Percentiles rank a stretch among this genome's conserved stretches.
Conservation (phyloP, 2,888 invertebrate species). For the Lepidochrysops patricia region DNA sequence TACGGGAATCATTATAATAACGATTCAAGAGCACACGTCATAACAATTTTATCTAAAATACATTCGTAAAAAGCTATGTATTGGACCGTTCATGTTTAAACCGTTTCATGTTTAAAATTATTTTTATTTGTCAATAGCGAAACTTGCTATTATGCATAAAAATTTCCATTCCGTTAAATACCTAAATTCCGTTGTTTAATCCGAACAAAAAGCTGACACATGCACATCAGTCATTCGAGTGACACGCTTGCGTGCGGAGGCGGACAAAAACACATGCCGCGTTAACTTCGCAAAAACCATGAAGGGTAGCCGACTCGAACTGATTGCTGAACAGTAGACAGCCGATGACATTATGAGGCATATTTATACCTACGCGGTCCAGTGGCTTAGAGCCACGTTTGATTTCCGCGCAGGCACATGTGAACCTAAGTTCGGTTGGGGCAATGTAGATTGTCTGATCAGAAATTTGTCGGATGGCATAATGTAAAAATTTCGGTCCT, state of each 20-base stretch:
- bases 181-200: slow-evolving; percentile 27
- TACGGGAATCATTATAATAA: too few species aligned
- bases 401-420: too few species aligned
- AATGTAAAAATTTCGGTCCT: too few species aligned
- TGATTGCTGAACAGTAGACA: slow-evolving; percentile 49
- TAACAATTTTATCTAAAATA: neutral
- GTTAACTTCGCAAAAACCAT: slow-evolving; percentile 42
- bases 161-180: neutral
- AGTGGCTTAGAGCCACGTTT: too few species aligned
- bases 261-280: slow-evolving; percentile 58
- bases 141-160: neutral
- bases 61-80: too few species aligned
- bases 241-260: slow-evolving; percentile 44
- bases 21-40: too few species aligned
- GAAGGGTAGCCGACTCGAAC: slow-evolving; percentile 47
- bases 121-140: neutral
- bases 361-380: slow-evolving; percentile 24
- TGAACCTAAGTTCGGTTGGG: too few species aligned
- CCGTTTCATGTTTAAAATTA: neutral
- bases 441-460: too few species aligned
- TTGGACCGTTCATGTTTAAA: too few species aligned
- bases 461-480: neutral
- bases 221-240: slow-evolving; percentile 56
- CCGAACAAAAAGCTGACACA: slow-evolving; percentile 57
- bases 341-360: slow-evolving; percentile 32